Base-by-base conservation (phyloP, 2,113 vertebrate species). In the Sciurus niger region DNA sequence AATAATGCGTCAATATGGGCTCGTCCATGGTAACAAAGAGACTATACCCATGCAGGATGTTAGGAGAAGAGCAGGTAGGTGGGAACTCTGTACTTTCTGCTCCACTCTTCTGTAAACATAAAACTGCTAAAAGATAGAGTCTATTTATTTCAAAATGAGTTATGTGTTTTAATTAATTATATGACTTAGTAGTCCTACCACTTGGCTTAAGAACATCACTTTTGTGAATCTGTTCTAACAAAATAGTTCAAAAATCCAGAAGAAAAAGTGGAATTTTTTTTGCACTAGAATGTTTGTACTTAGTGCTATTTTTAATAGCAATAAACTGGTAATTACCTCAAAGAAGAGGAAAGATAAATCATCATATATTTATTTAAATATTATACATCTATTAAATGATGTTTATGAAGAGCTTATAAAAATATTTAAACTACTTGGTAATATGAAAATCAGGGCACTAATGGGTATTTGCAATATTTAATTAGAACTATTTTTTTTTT, bases 401-500 rank as follows among this genome's bases (percentile, higher is more conserved):
- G 37, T 40, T 76, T 89, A 60, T 84, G n/a, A 96, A 76, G 48
- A 77, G 28, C 43, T 91, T 79, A 93, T 82, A 95, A 88, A 96
- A 97, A 95, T 87, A 88, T 88, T 92, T 90, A 94, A 97, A 83
- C 76, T 84, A 67, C 18, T 93, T 28, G 48, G 22, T 40, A 84
- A 89, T 76, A 34, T 79, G 78, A 91, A 90, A 88, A 86, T 14
- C 37, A 89, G 65, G 40, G 43, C 43, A 65, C 43, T 84, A 94
- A 53, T 85, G 73, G 93, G 20, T 73, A 58, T 60, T 78, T 92
- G 51, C 43, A 76, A 72, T 93, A 89, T 92, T 94, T 96, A 95
- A 94, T 85, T 91, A 94, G 72, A 91, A 53, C 25, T 53, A 22
- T 60, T 65, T 53, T 94, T 96, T 67, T 67, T 93, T 48, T 67